A percentile compares a stretch with the other conserved stretches of the same genome.
phyloP scores from a whole-genome alignment of 2,888 invertebrate genomes.

The Drosophila siamana region DNA sequence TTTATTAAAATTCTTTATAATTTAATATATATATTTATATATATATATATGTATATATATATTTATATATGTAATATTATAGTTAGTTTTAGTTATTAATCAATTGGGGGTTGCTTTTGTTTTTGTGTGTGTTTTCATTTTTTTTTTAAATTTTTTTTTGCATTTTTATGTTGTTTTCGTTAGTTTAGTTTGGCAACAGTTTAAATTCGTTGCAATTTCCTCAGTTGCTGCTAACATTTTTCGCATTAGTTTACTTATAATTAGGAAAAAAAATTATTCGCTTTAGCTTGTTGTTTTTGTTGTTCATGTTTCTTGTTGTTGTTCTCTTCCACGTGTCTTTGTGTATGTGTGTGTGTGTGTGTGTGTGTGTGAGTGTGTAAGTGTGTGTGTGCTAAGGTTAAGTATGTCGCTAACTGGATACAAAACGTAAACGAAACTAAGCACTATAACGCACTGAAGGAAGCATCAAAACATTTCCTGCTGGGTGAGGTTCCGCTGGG shows the following conservation, averaged over 20 bases:
- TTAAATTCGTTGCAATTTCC: constrained; percentile 80
- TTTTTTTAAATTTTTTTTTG: constrained; percentile 26
- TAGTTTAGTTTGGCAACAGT: constrained; percentile 80
- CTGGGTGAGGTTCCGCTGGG: constrained; percentile 38
- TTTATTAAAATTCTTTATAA: constrained; percentile 53
- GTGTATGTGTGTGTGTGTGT: constrained; percentile 32
- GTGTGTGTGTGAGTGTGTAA: constrained; percentile 14
- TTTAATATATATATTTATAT: constrained; percentile 38
- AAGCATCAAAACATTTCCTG: constrained; percentile 61
- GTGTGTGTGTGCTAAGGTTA: constrained; percentile 42
- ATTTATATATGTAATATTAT: constrained; percentile 56
- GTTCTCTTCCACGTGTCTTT: constrained; percentile 20
- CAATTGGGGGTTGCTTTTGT: constrained; percentile 32
- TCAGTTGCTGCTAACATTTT: constrained; percentile 76
- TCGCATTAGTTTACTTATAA: constrained; percentile 74
- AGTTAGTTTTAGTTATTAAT: constrained; percentile 52
- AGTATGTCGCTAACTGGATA: constrained; percentile 43
- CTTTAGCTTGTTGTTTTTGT: constrained; percentile 33
- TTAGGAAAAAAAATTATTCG: constrained; percentile 68
- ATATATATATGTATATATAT: constrained; percentile 53
- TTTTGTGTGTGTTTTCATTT: constrained; percentile 11
- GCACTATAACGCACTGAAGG: constrained; percentile 63
- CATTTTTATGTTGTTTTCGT: constrained; percentile 27
- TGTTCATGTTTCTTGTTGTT: not conserved
- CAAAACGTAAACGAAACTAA: constrained; percentile 36